Base-by-base conservation (phyloP, 1,140 invertebrate genomes). In the Drosophila ironensis region DNA sequence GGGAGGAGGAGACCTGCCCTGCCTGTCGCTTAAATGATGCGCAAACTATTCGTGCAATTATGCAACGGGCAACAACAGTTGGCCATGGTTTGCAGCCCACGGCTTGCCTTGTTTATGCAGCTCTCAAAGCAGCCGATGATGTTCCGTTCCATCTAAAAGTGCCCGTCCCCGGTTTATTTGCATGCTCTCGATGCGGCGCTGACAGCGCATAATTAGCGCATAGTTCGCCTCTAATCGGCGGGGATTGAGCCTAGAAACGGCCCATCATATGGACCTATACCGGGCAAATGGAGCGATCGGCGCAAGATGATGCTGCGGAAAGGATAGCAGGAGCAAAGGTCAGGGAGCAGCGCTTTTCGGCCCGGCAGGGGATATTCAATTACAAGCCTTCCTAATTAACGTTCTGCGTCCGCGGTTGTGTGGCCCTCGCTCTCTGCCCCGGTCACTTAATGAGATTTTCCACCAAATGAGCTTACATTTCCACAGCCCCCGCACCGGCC, bases 321-420 rank as follows among this genome's bases (percentile, higher is more conserved):
- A 22, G 20, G 19, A 11, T 8, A 9, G n/a, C 5, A 38, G n/a
- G n/a, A 19, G 45, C 1, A 16, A 37, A 25, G 50, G 22, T 33
- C 11, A 38, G 22, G 47, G 11, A 1, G 6, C 5, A 42, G 19
- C n/a, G 57, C 53, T 61, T 60, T 60, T 54, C 24, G 24, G 22
- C 22, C n/a, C 30, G 0, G 27, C 8, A 11, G 56, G 27, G 37
- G 47, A 50, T 70, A 70, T 70, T 69, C 66, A 70, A 70, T 69
- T 70, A 70, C 67, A 70, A 69, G 52, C 52, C 28, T 51, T 70
- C 37, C 67, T 70, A 48, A 70, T 70, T 69, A 70, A 69, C 51
- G 44, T 68, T 68, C 40, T 53, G 50, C n/a, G 37, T 48, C 64
- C 35, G 64, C 45, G 44, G 45, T 42, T 42, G 41, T 14, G 16